These are phyloP conservation scores for Sinodicranocentrus sp. DNA, from an alignment of 2,888 invertebrate species.

Conservation along the genomic window DNA sequence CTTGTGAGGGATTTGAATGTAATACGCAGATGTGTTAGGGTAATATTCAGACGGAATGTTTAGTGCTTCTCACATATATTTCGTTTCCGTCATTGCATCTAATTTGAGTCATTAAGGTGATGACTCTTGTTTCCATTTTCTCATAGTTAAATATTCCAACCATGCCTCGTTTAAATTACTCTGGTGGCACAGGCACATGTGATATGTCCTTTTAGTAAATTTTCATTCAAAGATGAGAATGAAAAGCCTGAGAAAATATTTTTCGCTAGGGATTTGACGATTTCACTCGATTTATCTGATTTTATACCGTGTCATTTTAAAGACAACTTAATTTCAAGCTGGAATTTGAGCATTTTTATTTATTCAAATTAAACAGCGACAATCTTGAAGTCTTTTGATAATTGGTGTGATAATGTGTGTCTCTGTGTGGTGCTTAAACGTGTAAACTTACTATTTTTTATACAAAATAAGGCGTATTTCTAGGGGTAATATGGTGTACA, in stretches of 20 bases:
- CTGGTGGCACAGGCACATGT: conserved; percentile 24
- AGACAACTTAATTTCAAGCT: conserved; percentile 49
- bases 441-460: too few species aligned
- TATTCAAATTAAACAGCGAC: not conserved
- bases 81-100: conserved; percentile 46
- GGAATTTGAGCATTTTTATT: conserved; percentile 10
- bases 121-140: conserved; percentile 57
- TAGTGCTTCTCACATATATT: not conserved
- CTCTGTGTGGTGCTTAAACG: not conserved
- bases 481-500: too few species aligned
- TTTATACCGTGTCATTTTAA: conserved; percentile 27
- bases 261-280: too few species aligned
- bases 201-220: conserved; percentile 26
- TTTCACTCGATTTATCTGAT: too few species aligned
- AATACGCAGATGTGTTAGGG: too few species aligned
- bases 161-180: conserved; percentile 26
- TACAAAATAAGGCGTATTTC: too few species aligned
- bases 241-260: too few species aligned
- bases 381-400: too few species aligned
- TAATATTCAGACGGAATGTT: too few species aligned
- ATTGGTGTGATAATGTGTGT: not conserved
- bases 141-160: conserved; percentile 58
- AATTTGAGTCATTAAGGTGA: conserved; percentile 65
- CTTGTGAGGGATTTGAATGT: too few species aligned
- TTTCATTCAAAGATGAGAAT: too few species aligned